Percentiles rank a stretch among this genome's conserved stretches.
Conservation (phyloP, 2,888 invertebrate species). For the Catocala fraxini region DNA sequence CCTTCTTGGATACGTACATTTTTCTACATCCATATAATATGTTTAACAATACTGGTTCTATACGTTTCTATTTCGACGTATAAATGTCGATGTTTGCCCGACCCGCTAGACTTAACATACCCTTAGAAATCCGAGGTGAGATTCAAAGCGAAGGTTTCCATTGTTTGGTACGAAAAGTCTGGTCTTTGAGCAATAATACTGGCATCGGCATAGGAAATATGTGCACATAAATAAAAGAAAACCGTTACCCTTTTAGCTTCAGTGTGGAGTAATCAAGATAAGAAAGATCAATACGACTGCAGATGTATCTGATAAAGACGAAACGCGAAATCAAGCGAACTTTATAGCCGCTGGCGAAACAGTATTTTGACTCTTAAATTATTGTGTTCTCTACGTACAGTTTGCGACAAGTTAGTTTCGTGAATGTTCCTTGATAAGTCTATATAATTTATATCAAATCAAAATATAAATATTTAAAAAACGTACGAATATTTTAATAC, state of each 20-base stretch:
- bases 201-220: conserved; percentile 6
- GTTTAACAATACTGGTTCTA: too few species aligned
- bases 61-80: too few species aligned
- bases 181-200: conserved; percentile 13
- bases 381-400: conserved; percentile 7
- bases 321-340: conserved; percentile 9
- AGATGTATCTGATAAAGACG: conserved; percentile 16
- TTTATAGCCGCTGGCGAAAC: conserved; percentile 8
- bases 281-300: conserved; percentile 25
- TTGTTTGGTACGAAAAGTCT: conserved; percentile 10
- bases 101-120: not conserved
- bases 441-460: not conserved
- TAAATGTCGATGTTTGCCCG: not conserved
- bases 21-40: too few species aligned
- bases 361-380: conserved; percentile 13
- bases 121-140: conserved; percentile 1
- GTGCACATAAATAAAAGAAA: conserved; percentile 20
- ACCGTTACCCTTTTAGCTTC: conserved; percentile 20
- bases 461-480: not conserved
- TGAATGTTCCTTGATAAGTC: not conserved
- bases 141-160: conserved; percentile 15
- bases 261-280: conserved; percentile 31
- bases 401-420: conserved; percentile 7
- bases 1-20: too few species aligned
- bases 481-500: too few species aligned